phyloP scores from a whole-genome alignment of 2,113 vertebrate genomes.

The Cottus gobio region DNA sequence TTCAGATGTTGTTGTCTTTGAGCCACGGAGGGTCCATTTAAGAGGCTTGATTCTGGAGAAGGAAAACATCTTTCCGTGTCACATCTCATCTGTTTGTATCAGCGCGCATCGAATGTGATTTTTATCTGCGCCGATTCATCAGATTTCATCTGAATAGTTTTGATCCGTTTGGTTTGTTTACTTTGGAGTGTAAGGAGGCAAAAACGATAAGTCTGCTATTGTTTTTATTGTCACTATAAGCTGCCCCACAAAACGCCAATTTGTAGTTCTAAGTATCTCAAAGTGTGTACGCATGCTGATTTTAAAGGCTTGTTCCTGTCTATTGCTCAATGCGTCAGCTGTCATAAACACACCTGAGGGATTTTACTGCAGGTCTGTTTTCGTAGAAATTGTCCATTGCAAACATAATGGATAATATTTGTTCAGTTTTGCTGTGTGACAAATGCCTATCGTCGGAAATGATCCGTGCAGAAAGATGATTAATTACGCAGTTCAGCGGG shows the following conservation, averaged over 20 bases:
- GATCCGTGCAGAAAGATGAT: background rate
- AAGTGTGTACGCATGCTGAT: conserved; percentile 22
- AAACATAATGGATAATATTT: conserved; percentile 12
- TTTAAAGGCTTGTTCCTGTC: conserved; percentile 23
- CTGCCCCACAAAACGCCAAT: conserved; percentile 2
- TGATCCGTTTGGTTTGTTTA: background rate
- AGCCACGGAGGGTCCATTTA: conserved; percentile 37
- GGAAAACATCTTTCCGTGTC: conserved; percentile 23
- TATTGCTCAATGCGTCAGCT: conserved; percentile 1
- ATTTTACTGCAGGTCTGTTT: conserved; percentile 29
- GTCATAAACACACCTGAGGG: conserved; percentile 4
- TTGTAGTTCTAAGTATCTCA: conserved; percentile 5
- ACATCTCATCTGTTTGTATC: conserved; percentile 38
- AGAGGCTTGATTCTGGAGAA: conserved; percentile 16
- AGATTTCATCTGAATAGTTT: conserved; percentile 6
- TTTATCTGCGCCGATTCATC: conserved; percentile 23
- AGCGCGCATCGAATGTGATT: conserved; percentile 25
- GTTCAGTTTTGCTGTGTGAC: background rate
- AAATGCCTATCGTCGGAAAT: conserved; percentile 12
- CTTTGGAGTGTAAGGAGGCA: conserved; percentile 4
- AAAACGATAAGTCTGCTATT: background rate
- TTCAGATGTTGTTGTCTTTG: conserved; percentile 47
- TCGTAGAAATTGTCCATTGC: background rate
- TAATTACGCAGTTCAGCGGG: background rate
- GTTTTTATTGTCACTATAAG: background rate